phyloP scores from a whole-genome alignment of 2,113 vertebrate genomes.

The Pedionomus torquatus region DNA sequence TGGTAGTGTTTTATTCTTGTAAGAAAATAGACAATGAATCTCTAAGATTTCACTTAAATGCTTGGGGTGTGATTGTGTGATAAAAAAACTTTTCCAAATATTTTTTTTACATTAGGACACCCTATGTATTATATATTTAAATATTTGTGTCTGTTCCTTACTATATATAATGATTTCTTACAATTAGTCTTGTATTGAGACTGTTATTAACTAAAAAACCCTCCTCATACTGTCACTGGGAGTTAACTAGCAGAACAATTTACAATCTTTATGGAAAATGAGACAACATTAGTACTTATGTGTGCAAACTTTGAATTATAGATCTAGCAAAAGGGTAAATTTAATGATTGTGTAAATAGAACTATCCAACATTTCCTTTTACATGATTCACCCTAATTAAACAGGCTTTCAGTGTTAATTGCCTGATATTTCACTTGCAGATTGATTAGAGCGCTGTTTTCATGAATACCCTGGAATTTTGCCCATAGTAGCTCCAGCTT shows the following conservation, averaged over 20 bases:
- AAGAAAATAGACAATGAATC: not conserved
- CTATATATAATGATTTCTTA: not conserved
- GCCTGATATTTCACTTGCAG: not conserved
- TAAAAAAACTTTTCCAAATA: fast-evolving
- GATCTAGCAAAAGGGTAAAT: not conserved
- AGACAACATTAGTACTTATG: not conserved
- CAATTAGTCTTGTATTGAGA: not conserved
- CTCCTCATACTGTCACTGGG: not conserved
- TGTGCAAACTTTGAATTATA: not conserved
- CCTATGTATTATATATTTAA: not conserved
- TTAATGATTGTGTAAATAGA: not conserved
- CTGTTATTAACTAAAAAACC: not conserved
- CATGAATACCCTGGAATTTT: not conserved
- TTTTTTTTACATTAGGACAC: not conserved
- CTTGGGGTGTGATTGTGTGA: not conserved
- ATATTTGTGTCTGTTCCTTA: not conserved
- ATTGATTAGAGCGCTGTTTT: not conserved
- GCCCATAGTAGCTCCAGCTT: not conserved
- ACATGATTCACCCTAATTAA: slow-evolving; percentile 2
- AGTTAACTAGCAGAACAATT: not conserved
- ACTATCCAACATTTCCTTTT: not conserved
- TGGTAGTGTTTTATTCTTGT: not conserved
- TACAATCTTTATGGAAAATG: not conserved
- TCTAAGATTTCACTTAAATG: not conserved
- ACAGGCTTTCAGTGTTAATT: slow-evolving; percentile 22